Conservation (phyloP, 2,797 vertebrate genomes). For the Ceryle rudis region DNA sequence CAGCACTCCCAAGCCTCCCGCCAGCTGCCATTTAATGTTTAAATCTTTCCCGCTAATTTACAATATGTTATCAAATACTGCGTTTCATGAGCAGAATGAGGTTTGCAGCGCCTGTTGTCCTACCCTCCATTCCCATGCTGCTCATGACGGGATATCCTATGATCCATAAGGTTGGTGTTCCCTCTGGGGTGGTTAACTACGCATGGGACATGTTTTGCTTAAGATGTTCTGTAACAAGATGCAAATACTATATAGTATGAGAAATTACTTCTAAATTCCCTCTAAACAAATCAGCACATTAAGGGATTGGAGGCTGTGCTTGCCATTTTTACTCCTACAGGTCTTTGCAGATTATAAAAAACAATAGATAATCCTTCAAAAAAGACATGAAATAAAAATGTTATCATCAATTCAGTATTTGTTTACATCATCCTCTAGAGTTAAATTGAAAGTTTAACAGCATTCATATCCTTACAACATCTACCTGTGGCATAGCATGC, state of each 20-base stretch:
- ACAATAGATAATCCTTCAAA: background rate
- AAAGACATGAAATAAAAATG: background rate
- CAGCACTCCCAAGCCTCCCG: background rate
- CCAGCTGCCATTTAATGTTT: background rate
- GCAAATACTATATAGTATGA: background rate
- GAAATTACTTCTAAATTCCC: background rate
- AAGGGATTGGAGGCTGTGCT: background rate
- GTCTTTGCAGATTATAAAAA: background rate
- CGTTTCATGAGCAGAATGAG: background rate
- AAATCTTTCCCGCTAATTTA: background rate
- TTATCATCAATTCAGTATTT: background rate
- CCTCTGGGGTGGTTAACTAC: background rate
- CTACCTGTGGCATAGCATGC: background rate
- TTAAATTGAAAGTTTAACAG: background rate
- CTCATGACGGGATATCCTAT: background rate
- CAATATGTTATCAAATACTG: background rate
- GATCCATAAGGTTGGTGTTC: rapidly evolving
- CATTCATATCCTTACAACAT: background rate
- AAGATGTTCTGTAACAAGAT: conserved; percentile 20
- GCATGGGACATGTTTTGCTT: background rate
- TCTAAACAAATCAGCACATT: background rate
- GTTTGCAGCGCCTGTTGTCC: background rate
- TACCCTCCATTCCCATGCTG: background rate
- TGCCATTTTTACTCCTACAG: background rate
- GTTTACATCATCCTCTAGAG: background rate